Base-by-base conservation (phyloP, 2,888 invertebrate genomes). In the Trisateles emortualis region DNA sequence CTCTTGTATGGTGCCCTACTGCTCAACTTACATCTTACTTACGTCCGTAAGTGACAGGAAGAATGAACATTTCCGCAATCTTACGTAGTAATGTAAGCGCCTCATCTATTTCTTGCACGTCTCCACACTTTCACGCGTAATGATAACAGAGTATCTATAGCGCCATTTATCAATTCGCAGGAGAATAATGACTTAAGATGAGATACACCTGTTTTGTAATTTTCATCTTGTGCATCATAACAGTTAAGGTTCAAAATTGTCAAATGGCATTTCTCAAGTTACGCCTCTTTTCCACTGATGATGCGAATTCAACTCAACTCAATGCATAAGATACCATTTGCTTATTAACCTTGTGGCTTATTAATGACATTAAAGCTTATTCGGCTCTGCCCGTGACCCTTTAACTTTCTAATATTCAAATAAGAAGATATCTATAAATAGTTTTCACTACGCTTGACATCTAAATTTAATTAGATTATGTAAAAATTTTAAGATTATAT, bases 331-430 rank as follows among this genome's bases (percentile, higher is more conserved):
- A 32, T 32, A 0, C 11, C 11, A n/a, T 14, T 33, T 33, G 8
- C 14, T 33, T 14, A 33, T 33, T 33, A 33, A 39, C 11, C 19
- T 22, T 19, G n/a, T n/a, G 36, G 39, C 6, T 39, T 22, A 11
- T 39, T 39, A 22, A 39, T 39, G 11, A 19, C 13, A 22, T 39
- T 19, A 24, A 13, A 11, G n/a, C 16, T 5, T 10, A 22, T 1
- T 19, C 10, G 33, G 32, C 35, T 16, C 13, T 50, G 17, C 8
- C 9, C 26, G 30, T 59, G 46, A 65, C 29, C 61, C 50, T 56
- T 46, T 33, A 19, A 11, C 63, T 65, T 65, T 58, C 67, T 55
- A 67, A 67, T 63, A 62, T 67, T 52, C 36, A 62, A 55, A 67
- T 57, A n/a, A 54, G 51, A 16, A 43, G 38, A 52, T 26, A 35